Conservation (phyloP, 2,888 invertebrate genomes). For the Calliphora vomitoria region DNA sequence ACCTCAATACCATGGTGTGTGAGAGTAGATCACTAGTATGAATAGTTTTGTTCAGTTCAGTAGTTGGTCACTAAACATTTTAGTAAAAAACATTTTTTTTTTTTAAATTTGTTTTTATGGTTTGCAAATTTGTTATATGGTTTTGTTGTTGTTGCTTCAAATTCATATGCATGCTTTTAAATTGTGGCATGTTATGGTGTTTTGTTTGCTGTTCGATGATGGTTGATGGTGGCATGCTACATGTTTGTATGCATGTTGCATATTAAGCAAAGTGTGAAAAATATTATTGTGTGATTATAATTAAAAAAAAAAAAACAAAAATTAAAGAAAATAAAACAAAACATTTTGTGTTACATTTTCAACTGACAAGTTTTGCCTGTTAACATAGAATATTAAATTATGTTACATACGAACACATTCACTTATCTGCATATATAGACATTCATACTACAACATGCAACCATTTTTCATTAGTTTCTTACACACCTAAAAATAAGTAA, state of each 20-base stretch:
- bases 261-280: conserved; percentile 69
- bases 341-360: conserved; percentile 36
- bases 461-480: conserved; percentile 3
- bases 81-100: neutral
- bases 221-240: conserved; percentile 35
- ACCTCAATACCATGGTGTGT: neutral
- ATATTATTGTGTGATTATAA: conserved; percentile 67
- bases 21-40: conserved; percentile 12
- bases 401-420: conserved; percentile 12
- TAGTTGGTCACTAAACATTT: conserved; percentile 37
- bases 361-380: conserved; percentile 59
- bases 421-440: neutral
- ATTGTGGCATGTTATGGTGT: conserved; percentile 29
- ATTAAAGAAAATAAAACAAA: conserved; percentile 18
- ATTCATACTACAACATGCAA: conserved; percentile 5
- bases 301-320: conserved; percentile 46
- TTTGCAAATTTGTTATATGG: conserved; percentile 7
- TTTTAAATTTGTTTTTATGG: conserved; percentile 9
- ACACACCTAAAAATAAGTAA: conserved; percentile 32
- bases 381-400: conserved; percentile 63
- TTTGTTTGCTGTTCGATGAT: conserved; percentile 18
- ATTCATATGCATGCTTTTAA: conserved; percentile 34
- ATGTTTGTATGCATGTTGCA: conserved; percentile 62
- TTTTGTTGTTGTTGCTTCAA: neutral
- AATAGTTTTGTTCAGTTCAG: neutral